phyloP scores from a whole-genome alignment of 2,113 vertebrate species.

The Festucalex cinctus region DNA sequence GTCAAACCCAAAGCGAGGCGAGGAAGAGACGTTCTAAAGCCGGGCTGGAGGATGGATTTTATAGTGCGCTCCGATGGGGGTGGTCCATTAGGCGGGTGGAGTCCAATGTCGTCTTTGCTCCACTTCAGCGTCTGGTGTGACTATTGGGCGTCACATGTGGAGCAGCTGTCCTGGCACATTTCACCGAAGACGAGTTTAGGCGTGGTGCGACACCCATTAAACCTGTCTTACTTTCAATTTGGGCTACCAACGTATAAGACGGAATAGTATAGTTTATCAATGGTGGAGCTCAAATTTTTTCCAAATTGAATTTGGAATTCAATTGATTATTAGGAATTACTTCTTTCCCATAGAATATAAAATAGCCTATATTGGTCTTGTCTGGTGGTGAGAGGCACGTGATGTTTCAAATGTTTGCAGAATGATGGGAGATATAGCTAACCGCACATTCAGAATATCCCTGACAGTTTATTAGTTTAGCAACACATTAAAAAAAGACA shows the following conservation, averaged over 20 bases:
- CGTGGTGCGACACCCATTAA: slow-evolving; percentile 14
- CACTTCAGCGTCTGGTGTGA: slow-evolving; percentile 22
- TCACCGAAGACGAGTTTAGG: background rate
- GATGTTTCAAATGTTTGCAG: background rate
- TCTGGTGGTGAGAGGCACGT: background rate
- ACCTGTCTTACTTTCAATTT: background rate
- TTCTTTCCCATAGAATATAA: too few relatives aligned
- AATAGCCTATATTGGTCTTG: background rate
- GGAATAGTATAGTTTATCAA: background rate
- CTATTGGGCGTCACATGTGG: slow-evolving; percentile 10
- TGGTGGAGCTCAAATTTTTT: too few relatives aligned
- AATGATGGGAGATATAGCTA: too few relatives aligned
- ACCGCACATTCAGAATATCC: too few relatives aligned
- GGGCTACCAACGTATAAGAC: background rate
- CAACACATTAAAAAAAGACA: background rate
- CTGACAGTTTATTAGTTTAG: background rate
- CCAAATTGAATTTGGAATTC: too few relatives aligned
- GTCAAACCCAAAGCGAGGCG: background rate
- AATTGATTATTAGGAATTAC: too few relatives aligned
- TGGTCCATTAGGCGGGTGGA: slow-evolving; percentile 26
- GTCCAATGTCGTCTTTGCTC: slow-evolving; percentile 8
- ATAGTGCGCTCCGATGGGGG: slow-evolving; percentile 27
- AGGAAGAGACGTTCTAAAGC: slow-evolving; percentile 17
- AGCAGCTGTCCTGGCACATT: slow-evolving; percentile 8
- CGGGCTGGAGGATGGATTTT: slow-evolving; percentile 15